These are phyloP conservation scores for Microtus pennsylvanicus DNA, from an alignment of 2,113 vertebrate genomes.

Conservation along the genomic window DNA sequence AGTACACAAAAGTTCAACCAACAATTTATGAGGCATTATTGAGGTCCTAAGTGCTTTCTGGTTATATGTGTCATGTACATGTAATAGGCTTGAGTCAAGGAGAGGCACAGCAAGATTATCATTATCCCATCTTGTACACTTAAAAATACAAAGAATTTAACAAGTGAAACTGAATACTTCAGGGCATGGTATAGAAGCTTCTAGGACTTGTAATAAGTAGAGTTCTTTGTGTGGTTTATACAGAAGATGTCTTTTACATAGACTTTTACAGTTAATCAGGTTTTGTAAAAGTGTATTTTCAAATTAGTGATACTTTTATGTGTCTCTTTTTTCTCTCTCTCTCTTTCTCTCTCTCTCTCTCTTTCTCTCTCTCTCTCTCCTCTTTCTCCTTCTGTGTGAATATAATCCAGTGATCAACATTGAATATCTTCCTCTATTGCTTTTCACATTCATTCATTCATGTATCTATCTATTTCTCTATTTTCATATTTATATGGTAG, in stretches of 20 bases:
- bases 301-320: background rate
- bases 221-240: too few species aligned
- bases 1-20: background rate
- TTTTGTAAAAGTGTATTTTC: background rate
- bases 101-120: background rate
- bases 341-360: rapidly evolving
- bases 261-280: background rate
- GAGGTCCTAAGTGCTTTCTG: too few species aligned
- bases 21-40: background rate
- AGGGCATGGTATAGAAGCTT: too few species aligned
- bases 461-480: background rate
- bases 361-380: rapidly evolving
- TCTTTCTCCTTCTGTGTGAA: too few species aligned
- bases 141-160: background rate
- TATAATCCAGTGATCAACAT: too few species aligned
- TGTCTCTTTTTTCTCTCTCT: background rate
- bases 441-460: too few species aligned
- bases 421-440: too few species aligned
- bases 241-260: too few species aligned
- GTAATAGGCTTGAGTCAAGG: background rate
- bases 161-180: background rate
- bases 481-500: background rate
- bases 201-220: too few species aligned
- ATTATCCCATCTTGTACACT: background rate
- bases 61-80: background rate